These are phyloP conservation scores for Saccostrea cuccullata DNA, from an alignment of 1,140 invertebrate genomes.

Conservation along the genomic window DNA sequence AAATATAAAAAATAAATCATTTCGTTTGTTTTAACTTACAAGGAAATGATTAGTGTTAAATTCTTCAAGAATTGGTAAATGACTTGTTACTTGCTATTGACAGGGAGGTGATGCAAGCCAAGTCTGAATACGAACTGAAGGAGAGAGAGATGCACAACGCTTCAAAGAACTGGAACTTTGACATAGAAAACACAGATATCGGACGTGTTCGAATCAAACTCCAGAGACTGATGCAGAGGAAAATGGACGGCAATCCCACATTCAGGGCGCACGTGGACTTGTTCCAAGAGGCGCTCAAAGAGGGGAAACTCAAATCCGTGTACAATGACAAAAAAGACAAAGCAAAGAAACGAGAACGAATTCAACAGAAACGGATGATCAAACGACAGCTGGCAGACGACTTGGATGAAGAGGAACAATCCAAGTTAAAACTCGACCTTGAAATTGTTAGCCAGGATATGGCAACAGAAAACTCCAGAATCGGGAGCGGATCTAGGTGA, in stretches of 20 bases:
- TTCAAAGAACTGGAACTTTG: too few species aligned
- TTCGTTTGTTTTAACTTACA: too few species aligned
- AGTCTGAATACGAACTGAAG: constrained; percentile 48
- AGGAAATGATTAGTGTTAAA: too few species aligned
- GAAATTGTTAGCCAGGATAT: too few species aligned
- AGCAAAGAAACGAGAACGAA: neutral
- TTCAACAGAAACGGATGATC: neutral
- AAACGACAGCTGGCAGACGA: neutral
- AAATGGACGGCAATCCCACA: constrained; percentile 47
- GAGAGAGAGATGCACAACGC: too few species aligned
- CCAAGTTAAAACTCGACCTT: too few species aligned
- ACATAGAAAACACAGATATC: too few species aligned
- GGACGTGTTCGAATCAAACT: too few species aligned
- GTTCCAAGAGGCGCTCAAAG: constrained; percentile 41
- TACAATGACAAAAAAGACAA: constrained; percentile 2
- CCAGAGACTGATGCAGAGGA: too few species aligned
- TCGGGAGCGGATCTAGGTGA: neutral
- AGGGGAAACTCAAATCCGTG: constrained; percentile 36
- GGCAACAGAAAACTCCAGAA: too few species aligned
- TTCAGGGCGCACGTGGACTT: constrained; percentile 48
- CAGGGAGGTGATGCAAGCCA: constrained; percentile 59
- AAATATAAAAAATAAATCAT: too few species aligned
- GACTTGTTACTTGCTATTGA: neutral
- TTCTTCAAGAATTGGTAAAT: too few species aligned
- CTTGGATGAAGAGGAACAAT: neutral